Base-by-base conservation (phyloP, 2,113 vertebrate species). In the Callorhinus ursinus region DNA sequence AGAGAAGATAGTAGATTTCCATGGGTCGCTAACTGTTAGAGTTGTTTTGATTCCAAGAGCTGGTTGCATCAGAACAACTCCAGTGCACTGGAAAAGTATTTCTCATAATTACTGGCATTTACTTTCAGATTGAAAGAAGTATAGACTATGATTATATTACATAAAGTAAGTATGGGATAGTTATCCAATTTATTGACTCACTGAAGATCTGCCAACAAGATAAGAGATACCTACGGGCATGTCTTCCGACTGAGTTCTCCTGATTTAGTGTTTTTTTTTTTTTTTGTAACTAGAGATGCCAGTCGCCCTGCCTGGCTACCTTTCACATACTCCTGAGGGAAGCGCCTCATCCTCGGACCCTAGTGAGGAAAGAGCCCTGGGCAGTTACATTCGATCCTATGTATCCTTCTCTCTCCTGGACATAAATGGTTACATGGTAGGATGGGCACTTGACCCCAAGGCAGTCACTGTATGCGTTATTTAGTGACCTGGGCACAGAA, bases 111-210 rank as follows among this genome's bases (percentile, higher is more conserved):
- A 91, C 46, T 88, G 26, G 79, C 42, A 94, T 46, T 86, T 92
- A 90, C 22, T 93, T 97, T 88, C 80, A 93, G 94, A 67, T 33
- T 22, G 31, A 81, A 95, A 96, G 39, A 96, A 94, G 33, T 69
- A n/a, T 21, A 87, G 61, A 80, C 22, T 80, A 42, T 85, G 19
- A 57, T 79, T 76, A 76, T 1, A 53, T 74, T 59, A 79, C 19
- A 26, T 65, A 76, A 91, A 93, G 33, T 93, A 96, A 92, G 80
- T 88, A 88, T 53, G 22, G 80, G 91, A n/a, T 15, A 26, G 90
- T 61, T 26, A n/a, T 83, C 53, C 26, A 89, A 69, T 77, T 95
- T 72, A 46, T 6, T 87, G 67, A 74, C 16, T 85, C 65, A 72
- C 6, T 36, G 42, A 77, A 76, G 39, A 67, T 59, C 18, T 39